Evolutionary conservation across 2,888 invertebrate species (phyloP).

Genomic region (Scaptomyza parva): DNA sequence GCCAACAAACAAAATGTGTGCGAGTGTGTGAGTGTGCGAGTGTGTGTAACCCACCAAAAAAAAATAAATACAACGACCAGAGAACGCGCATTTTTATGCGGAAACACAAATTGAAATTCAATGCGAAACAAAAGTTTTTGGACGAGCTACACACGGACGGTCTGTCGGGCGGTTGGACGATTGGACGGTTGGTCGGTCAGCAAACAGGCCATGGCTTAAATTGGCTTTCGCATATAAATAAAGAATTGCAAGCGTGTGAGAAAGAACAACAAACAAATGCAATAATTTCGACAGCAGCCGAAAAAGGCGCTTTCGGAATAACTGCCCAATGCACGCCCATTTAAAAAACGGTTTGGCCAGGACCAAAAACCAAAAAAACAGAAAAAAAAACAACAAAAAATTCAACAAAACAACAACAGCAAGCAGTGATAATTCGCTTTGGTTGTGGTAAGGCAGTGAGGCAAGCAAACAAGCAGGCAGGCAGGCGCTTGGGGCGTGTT

Average conservation of each 20-base stretch:
- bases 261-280: constrained; percentile 54
- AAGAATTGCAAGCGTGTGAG: constrained; percentile 45
- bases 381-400: constrained; percentile 7
- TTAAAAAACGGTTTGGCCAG: constrained; percentile 18
- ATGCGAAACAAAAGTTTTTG: constrained; percentile 65
- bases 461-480: constrained; percentile 48
- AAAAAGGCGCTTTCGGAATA: constrained; percentile 66
- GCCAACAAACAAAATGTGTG: constrained; percentile 50
- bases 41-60: constrained; percentile 65
- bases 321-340: constrained; percentile 61
- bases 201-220: constrained; percentile 51
- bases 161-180: background rate
- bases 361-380: constrained; percentile 15
- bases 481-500: constrained; percentile 79
- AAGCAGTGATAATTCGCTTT: constrained; percentile 63
- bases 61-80: constrained; percentile 50
- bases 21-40: background rate
- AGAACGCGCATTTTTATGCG: constrained; percentile 72
- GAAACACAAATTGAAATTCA: constrained; percentile 82
- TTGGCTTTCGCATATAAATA: constrained; percentile 77
- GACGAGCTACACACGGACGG: constrained; percentile 21
- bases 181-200: background rate
- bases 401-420: constrained; percentile 7
- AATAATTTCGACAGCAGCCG: constrained; percentile 38
- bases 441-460: constrained; percentile 47